Evolutionary conservation across 1,140 invertebrate species (phyloP), one percentile per base, ranked within the genome.

Genomic region (Drosophila parvula): DNA sequence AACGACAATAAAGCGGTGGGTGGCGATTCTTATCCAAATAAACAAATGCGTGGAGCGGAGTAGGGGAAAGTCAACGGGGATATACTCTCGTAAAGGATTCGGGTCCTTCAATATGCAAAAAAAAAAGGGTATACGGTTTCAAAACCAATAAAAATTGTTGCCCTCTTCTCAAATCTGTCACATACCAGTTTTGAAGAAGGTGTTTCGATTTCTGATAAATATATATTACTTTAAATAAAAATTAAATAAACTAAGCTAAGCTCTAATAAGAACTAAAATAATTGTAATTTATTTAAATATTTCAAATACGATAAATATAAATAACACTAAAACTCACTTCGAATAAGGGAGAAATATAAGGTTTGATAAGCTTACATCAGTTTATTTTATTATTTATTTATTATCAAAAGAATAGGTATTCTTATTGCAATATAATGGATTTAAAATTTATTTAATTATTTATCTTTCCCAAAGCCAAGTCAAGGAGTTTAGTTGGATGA

Each of bases 1-100:
- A 73, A 79, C 69, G 45, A 48, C 57, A 51, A 48, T 40, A 61
- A 56, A 59, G 65, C 41, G 18, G 14, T 55, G 61, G 55, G 48
- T 28, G 47, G 41, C 40, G 28, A 40, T 16, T 36, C 62, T 34
- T 69, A 69, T 53, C 53, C 65, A 71, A 71, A 36, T 59, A 71
- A 71, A 71, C 68, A 48, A 48, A 48, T 14, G 22, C 3, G 48
- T 2, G 34, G 18, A 3, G 3, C 8, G 7, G 18, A 22, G 10
- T 3, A 14, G 8, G 11, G 12, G 2, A 38, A 70, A 47, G 67
- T 69, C 61, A 69, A 32, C 16, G 38, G 48, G 59, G 22, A 5
- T 6, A 70, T 70, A 67, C 48, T n/a, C 48, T 48, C 18, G 9
- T 44, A 32, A 38, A 40, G 51, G 36, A 65, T 74, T 75, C 44